Evolutionary conservation across 2,888 invertebrate species (phyloP).

Genomic region (Acrocera orbiculus): DNA sequence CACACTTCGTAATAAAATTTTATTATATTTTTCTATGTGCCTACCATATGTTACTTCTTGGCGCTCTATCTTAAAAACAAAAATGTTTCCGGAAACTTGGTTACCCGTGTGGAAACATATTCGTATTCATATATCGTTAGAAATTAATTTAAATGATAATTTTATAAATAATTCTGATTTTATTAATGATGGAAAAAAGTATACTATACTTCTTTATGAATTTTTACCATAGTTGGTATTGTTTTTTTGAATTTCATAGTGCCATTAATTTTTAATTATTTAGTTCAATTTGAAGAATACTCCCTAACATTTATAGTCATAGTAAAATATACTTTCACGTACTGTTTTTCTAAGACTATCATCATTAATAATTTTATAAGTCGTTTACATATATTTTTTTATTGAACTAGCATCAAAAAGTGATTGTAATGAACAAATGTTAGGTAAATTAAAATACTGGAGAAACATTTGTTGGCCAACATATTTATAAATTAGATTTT

Average conservation of each 20-base stretch:
- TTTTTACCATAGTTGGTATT: constrained; percentile 64
- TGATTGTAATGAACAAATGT: constrained; percentile 11
- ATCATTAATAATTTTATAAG: constrained; percentile 50
- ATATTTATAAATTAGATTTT: constrained; percentile 70
- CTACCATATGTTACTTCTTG: too few relatives aligned
- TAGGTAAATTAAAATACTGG: too few relatives aligned
- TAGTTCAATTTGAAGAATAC: constrained; percentile 57
- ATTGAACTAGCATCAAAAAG: constrained; percentile 6
- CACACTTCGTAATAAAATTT: too few relatives aligned
- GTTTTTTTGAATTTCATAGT: constrained; percentile 56
- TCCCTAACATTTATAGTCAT: constrained; percentile 49
- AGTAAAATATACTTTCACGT: constrained; percentile 49
- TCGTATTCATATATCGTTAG: too few relatives aligned
- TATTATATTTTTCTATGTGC: too few relatives aligned
- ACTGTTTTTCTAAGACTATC: constrained; percentile 60
- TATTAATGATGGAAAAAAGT: too few relatives aligned
- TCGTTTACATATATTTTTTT: too few relatives aligned
- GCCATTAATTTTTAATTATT: constrained; percentile 54
- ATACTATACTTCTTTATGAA: constrained; percentile 40
- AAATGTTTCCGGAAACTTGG: too few relatives aligned
- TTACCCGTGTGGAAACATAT: too few relatives aligned
- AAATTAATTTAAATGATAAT: too few relatives aligned
- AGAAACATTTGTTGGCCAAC: constrained; percentile 80
- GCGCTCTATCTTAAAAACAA: too few relatives aligned
- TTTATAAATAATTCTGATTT: too few relatives aligned